Conservation (phyloP, 2,113 vertebrate genomes). For the Rattus norvegicus region DNA sequence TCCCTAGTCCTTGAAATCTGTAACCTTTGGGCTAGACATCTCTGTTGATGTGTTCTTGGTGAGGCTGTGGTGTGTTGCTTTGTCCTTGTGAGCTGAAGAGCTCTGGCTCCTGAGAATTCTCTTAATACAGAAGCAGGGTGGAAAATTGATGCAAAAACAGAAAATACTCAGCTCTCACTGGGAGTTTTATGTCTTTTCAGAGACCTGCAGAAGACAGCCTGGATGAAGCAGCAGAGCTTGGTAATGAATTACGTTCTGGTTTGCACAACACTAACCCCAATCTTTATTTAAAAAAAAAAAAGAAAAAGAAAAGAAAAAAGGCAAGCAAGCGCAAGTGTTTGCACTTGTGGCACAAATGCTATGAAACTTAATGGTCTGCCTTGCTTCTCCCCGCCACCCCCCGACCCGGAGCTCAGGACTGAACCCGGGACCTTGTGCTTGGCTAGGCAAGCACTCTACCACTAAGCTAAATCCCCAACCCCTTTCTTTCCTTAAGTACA, state of each 20-base stretch:
- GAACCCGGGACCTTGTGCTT: too few species aligned
- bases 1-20: neutral
- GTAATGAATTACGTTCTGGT: constrained; percentile 80
- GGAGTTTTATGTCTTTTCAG: constrained; percentile 82
- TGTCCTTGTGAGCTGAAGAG: neutral
- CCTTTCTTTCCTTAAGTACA: neutral
- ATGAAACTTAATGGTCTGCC: neutral
- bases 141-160: neutral
- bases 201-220: constrained; percentile 84
- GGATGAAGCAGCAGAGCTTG: constrained; percentile 79
- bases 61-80: neutral
- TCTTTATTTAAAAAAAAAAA: neutral
- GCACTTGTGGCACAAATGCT: neutral
- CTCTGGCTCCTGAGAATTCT: neutral
- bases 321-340: constrained; percentile 1
- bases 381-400: too few species aligned
- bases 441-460: too few species aligned
- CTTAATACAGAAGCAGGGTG: neutral
- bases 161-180: constrained; percentile 45
- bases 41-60: neutral
- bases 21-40: neutral
- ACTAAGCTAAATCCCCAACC: too few species aligned
- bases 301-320: constrained; percentile 32
- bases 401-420: too few species aligned
- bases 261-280: constrained; percentile 2